Conservation (phyloP, 2,113 vertebrate genomes). For the Nymphicus hollandicus region DNA sequence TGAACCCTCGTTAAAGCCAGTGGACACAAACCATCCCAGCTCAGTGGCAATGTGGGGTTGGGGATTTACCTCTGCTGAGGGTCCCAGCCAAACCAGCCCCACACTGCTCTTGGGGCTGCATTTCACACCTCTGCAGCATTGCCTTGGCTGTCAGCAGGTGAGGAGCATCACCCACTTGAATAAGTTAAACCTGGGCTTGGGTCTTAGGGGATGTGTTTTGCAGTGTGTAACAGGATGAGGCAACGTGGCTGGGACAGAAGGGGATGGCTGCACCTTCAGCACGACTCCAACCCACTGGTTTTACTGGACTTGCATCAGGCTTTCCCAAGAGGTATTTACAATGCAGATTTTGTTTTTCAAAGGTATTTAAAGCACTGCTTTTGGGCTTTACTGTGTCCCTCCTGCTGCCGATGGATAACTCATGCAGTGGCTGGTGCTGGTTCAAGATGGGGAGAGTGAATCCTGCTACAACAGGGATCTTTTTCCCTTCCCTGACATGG, state of each 20-base stretch:
- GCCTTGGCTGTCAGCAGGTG: neutral
- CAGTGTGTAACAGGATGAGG: accelerated
- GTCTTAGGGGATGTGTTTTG: neutral
- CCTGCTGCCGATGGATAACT: accelerated
- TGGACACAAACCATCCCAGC: accelerated
- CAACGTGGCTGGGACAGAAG: neutral
- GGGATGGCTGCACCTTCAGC: neutral
- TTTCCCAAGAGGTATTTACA: neutral
- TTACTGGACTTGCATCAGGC: neutral
- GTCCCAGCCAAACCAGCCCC: neutral
- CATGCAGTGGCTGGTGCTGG: accelerated
- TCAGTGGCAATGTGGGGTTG: accelerated
- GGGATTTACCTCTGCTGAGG: neutral
- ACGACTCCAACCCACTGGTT: accelerated
- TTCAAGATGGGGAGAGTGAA: accelerated
- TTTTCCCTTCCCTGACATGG: neutral
- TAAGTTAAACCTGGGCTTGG: neutral
- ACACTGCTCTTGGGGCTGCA: accelerated
- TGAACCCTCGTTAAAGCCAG: neutral
- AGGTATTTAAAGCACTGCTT: neutral
- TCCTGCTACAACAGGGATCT: accelerated
- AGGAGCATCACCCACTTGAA: neutral
- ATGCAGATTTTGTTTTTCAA: neutral
- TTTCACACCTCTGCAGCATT: accelerated
- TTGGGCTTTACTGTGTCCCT: neutral